Percentiles rank a stretch among this genome's conserved stretches.
These are phyloP conservation scores for Gambusia affinis DNA, from an alignment of 2,113 vertebrate genomes.

Conservation along the genomic window DNA sequence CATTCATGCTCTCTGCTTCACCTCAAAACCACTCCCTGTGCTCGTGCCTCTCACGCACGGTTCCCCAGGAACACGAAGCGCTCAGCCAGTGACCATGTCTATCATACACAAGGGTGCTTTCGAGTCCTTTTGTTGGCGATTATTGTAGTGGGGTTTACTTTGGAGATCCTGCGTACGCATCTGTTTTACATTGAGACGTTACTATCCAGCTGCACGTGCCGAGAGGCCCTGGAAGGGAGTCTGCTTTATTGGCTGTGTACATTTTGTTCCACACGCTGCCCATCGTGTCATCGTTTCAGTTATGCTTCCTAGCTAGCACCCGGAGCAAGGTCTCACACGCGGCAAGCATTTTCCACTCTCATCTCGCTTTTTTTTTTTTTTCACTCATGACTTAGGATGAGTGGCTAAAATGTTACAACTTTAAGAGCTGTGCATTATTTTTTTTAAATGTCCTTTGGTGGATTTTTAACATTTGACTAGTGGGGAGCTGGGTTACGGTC, in stretches of 20 bases:
- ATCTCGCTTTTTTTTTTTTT: conserved; percentile 26
- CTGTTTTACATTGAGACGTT: conserved; percentile 63
- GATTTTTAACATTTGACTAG: conserved; percentile 29
- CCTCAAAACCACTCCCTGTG: conserved; percentile 51
- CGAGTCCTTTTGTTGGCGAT: conserved; percentile 17
- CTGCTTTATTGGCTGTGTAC: conserved; percentile 45
- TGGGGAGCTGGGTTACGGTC: conserved; percentile 51
- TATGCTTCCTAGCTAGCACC: background rate
- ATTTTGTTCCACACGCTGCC: conserved; percentile 59
- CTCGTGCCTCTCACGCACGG: conserved; percentile 50
- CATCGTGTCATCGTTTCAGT: background rate
- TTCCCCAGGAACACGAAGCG: conserved; percentile 13
- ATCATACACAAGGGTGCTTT: conserved; percentile 26
- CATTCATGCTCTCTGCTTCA: conserved; percentile 15
- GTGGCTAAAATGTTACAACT: no score
- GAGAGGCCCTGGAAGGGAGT: conserved; percentile 11
- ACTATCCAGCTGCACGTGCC: conserved; percentile 12
- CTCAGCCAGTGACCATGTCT: background rate
- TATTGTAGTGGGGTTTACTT: conserved; percentile 35
- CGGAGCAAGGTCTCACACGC: conserved; percentile 27
- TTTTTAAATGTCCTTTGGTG: no score
- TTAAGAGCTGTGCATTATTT: no score
- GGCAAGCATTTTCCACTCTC: conserved; percentile 29
- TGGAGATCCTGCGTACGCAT: conserved; percentile 54
- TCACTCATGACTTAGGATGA: background rate